A percentile compares a stretch with the other conserved stretches of the same genome.
Evolutionary conservation across 2,888 invertebrate species (phyloP).

Genomic region (Dusona sp.): DNA sequence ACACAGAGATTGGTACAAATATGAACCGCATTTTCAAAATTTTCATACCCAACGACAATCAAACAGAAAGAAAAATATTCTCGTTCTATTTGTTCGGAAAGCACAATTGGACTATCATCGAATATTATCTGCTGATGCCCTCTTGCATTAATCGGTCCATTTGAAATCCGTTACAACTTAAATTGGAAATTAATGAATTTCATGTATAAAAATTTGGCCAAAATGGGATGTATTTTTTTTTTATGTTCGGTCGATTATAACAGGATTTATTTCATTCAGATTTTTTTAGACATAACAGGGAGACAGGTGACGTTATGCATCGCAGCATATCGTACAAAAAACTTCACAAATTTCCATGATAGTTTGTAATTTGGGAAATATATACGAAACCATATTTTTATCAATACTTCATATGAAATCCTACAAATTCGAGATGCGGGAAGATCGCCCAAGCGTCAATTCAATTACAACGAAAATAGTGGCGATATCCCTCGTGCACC

Average conservation of each 20-base stretch:
- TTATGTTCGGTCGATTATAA: no score
- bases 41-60: not conserved
- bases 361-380: not conserved
- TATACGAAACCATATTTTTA: constrained; percentile 2
- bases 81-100: not conserved
- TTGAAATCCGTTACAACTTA: no score
- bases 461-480: constrained; percentile 37
- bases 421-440: constrained; percentile 41
- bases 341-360: not conserved
- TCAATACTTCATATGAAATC: constrained; percentile 5
- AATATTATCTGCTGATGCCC: no score
- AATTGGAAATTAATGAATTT: no score
- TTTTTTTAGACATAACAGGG: no score
- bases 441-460: constrained; percentile 38
- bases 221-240: no score
- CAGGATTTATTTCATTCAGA: no score
- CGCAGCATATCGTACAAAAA: not conserved
- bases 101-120: no score
- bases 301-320: no score
- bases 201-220: no score
- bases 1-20: not conserved
- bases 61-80: not conserved
- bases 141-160: no score
- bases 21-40: not conserved
- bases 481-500: not conserved